These are phyloP conservation scores for Perccottus glenii DNA, from an alignment of 2,113 vertebrate genomes.

Conservation along the genomic window DNA sequence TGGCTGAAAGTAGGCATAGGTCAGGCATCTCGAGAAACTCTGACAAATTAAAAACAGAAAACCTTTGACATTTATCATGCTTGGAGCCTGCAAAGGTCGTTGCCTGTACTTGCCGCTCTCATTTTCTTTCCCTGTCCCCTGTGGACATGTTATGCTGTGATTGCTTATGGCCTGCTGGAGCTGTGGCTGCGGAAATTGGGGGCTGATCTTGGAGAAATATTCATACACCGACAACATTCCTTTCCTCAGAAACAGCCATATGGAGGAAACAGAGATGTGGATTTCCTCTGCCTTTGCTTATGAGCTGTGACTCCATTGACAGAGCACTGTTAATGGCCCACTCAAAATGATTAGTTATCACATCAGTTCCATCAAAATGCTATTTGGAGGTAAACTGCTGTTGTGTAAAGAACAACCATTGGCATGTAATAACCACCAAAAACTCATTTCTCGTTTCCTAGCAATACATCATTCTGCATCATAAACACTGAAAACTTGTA, in stretches of 20 bases:
- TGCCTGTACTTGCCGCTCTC: conserved; percentile 63
- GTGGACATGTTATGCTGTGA: conserved; percentile 64
- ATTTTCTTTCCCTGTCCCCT: conserved; percentile 55
- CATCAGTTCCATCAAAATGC: conserved; percentile 41
- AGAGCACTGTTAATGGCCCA: conserved; percentile 21
- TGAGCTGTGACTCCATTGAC: background rate
- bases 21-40: conserved; percentile 74
- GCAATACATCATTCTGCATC: conserved; percentile 55
- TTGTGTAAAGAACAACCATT: conserved; percentile 35
- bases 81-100: conserved; percentile 74
- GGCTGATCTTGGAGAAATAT: conserved; percentile 41
- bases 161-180: conserved; percentile 55
- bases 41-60: conserved; percentile 78
- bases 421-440: conserved; percentile 40
- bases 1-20: conserved; percentile 69
- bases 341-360: conserved; percentile 35
- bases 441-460: conserved; percentile 50
- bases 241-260: conserved; percentile 18
- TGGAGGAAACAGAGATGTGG: conserved; percentile 23
- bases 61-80: conserved; percentile 79
- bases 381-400: conserved; percentile 39
- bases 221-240: conserved; percentile 32
- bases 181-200: conserved; percentile 38
- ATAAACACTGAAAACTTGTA: conserved; percentile 67
- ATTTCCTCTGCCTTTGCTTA: background rate